Conservation (phyloP, 2,888 invertebrate species). For the Eulithis prunata region DNA sequence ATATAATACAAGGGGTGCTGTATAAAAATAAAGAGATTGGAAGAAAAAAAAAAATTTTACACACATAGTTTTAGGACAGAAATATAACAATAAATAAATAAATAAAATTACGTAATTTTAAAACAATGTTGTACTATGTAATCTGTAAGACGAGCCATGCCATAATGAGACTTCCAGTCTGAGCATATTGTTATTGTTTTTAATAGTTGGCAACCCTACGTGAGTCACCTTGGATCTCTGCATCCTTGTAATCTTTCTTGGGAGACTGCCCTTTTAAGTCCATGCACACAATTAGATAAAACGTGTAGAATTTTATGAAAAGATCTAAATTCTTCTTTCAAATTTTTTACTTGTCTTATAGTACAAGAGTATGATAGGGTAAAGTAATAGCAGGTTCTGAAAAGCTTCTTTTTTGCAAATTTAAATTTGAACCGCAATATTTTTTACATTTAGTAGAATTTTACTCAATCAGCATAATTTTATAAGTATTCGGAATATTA, state of each 20-base stretch:
- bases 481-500: not conserved
- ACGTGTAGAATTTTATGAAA: not conserved
- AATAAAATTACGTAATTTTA: no score
- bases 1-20: no score
- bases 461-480: no score
- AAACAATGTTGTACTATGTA: no score
- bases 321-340: not conserved
- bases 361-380: no score
- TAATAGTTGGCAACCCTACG: slow-evolving; percentile 4
- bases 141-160: no score
- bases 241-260: slow-evolving; percentile 24
- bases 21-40: no score
- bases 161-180: no score
- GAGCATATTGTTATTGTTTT: not conserved
- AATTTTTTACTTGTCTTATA: not conserved
- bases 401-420: not conserved
- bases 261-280: slow-evolving; percentile 16
- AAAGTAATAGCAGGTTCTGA: no score
- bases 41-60: no score
- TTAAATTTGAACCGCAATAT: not conserved
- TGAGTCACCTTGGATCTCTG: slow-evolving; percentile 24
- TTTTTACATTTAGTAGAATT: not conserved
- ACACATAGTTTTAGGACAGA: no score
- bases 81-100: no score
- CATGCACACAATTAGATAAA: slow-evolving; percentile 8